phyloP scores from a whole-genome alignment of 2,888 invertebrate genomes.

The Aphodius granarius region DNA sequence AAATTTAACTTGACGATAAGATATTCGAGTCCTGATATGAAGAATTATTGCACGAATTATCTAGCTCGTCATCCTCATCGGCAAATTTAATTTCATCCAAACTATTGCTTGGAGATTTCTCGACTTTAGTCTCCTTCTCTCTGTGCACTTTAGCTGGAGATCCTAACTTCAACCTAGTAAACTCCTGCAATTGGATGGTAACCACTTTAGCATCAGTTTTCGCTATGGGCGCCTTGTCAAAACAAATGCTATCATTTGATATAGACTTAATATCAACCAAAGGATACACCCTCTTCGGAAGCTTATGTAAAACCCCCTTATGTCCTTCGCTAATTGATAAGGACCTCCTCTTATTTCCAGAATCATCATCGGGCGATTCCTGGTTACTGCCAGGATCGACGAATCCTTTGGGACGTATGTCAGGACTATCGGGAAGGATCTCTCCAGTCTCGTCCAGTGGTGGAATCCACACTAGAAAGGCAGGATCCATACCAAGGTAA shows the following conservation, averaged over 20 bases:
- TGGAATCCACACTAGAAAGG: constrained; percentile 85
- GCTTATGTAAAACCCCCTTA: constrained; percentile 37
- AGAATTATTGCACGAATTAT: constrained; percentile 50
- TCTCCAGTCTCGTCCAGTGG: constrained; percentile 71
- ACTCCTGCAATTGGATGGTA: constrained; percentile 46
- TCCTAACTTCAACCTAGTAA: constrained; percentile 34
- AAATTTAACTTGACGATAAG: constrained; percentile 48
- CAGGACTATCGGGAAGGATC: constrained; percentile 61
- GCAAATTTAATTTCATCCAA: constrained; percentile 71
- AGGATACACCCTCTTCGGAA: constrained; percentile 40
- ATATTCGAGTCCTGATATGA: constrained; percentile 53
- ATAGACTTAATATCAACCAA: constrained; percentile 35
- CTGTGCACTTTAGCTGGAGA: constrained; percentile 42
- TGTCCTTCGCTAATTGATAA: constrained; percentile 35
- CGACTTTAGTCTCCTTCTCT: constrained; percentile 68
- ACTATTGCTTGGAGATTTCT: constrained; percentile 66
- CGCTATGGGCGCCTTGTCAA: constrained; percentile 38
- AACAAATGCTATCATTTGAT: constrained; percentile 33
- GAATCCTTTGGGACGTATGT: constrained; percentile 45
- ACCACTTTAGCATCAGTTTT: constrained; percentile 32
- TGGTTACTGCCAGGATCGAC: constrained; percentile 68
- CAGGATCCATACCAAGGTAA: constrained; percentile 87
- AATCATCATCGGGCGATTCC: constrained; percentile 64
- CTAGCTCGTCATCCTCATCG: constrained; percentile 54
- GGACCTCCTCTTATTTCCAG: constrained; percentile 48